Evolutionary conservation across 2,888 invertebrate genomes (phyloP).

Genomic region (Nebria salina): DNA sequence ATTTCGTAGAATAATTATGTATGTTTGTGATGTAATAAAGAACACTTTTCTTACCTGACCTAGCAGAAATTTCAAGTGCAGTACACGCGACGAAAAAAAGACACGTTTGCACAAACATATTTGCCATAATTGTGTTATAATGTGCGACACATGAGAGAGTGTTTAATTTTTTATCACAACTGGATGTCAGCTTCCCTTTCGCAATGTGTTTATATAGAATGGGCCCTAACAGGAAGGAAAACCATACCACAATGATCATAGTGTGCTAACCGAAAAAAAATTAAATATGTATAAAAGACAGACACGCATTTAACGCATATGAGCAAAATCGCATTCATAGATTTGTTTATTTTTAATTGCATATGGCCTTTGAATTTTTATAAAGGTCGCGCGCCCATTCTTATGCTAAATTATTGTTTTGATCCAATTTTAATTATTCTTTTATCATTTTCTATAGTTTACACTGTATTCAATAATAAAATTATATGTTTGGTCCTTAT

Average conservation of each 20-base stretch:
- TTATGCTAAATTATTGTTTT: slow-evolving; percentile 23
- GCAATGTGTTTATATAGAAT: slow-evolving; percentile 40
- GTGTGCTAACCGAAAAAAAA: neutral
- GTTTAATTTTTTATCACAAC: slow-evolving; percentile 27
- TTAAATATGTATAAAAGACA: neutral
- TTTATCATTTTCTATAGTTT: neutral
- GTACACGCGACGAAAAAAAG: neutral
- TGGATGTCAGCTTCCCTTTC: slow-evolving; percentile 39
- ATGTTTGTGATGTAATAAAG: neutral
- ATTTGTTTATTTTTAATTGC: slow-evolving; percentile 4
- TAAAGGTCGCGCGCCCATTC: slow-evolving; percentile 33
- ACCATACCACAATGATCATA: slow-evolving; percentile 32
- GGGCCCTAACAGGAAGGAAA: slow-evolving; percentile 31
- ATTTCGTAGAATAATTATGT: neutral
- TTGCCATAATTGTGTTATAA: neutral
- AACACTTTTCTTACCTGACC: slow-evolving; percentile 1
- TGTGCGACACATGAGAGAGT: neutral
- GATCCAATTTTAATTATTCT: slow-evolving; percentile 3
- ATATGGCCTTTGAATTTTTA: slow-evolving; percentile 35
- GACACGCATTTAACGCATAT: slow-evolving; percentile 6
- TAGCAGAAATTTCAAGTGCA: neutral
- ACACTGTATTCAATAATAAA: neutral
- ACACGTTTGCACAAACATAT: neutral
- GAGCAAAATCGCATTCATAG: neutral
- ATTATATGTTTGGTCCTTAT: slow-evolving; percentile 18